phyloP scores from a whole-genome alignment of 2,113 vertebrate genomes.

The Poicephalus gulielmi region DNA sequence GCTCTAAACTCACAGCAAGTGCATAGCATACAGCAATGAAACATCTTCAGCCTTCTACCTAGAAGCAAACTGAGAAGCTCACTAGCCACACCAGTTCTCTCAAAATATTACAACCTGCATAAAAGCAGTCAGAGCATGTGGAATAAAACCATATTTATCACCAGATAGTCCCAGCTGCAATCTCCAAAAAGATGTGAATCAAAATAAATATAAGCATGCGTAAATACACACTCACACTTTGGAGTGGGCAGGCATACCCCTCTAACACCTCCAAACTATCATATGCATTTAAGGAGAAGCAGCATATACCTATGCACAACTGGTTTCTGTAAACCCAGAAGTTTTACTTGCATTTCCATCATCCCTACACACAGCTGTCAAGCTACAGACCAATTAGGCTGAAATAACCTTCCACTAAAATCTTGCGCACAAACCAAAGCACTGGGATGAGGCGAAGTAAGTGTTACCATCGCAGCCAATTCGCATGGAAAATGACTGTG shows the following conservation, averaged over 20 bases:
- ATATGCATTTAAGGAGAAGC: neutral
- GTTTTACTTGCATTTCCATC: neutral
- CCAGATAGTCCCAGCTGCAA: neutral
- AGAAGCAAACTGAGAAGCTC: neutral
- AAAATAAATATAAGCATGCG: neutral
- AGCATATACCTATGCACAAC: neutral
- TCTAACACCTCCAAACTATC: neutral
- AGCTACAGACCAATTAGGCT: neutral
- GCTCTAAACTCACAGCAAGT: neutral
- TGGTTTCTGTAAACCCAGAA: neutral
- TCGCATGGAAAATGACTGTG: conserved; percentile 67
- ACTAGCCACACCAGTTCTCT: neutral
- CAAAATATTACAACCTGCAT: neutral
- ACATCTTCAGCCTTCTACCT: neutral
- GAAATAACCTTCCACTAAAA: conserved; percentile 21
- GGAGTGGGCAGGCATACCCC: neutral
- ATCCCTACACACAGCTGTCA: neutral
- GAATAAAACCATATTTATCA: neutral
- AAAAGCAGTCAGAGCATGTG: neutral
- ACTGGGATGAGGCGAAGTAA: neutral
- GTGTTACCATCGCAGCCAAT: conserved; percentile 53
- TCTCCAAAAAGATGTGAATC: neutral
- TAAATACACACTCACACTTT: neutral
- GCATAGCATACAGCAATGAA: neutral
- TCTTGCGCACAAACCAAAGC: conserved; percentile 42